A percentile compares a stretch with the other conserved stretches of the same genome.
phyloP scores from a whole-genome alignment of 2,797 vertebrate species.

The Sebastes vulpes region DNA sequence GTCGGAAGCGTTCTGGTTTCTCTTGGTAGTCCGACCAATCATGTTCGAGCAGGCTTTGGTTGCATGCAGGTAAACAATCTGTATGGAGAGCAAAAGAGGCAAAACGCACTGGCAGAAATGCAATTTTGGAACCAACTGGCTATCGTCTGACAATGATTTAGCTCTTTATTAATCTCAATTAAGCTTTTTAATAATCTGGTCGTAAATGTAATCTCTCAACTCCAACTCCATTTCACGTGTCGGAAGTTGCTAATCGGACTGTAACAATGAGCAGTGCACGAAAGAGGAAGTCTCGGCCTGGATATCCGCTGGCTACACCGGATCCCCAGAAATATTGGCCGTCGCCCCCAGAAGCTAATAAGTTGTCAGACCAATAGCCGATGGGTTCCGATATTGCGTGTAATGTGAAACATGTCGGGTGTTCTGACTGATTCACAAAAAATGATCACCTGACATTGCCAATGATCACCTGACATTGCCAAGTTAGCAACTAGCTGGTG shows the following conservation, averaged over 20 bases:
- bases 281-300: neutral
- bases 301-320: neutral
- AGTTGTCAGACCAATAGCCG: neutral
- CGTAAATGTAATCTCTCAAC: no score
- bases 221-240: no score
- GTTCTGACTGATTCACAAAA: neutral
- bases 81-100: neutral
- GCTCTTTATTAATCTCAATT: neutral
- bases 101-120: neutral
- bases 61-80: neutral
- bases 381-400: neutral
- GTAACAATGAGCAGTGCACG: no score
- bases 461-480: no score
- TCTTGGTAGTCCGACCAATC: neutral
- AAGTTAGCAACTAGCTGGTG: neutral
- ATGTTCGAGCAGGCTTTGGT: neutral
- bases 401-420: neutral
- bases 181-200: no score
- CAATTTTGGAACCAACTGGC: neutral
- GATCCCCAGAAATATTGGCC: neutral
- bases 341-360: neutral
- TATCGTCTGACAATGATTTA: neutral
- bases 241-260: no score
- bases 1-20: neutral
- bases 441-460: no score